A percentile compares a stretch with the other conserved stretches of the same genome.
phyloP scores from a whole-genome alignment of 2,888 invertebrate genomes.

The Gryllus longicercus region DNA sequence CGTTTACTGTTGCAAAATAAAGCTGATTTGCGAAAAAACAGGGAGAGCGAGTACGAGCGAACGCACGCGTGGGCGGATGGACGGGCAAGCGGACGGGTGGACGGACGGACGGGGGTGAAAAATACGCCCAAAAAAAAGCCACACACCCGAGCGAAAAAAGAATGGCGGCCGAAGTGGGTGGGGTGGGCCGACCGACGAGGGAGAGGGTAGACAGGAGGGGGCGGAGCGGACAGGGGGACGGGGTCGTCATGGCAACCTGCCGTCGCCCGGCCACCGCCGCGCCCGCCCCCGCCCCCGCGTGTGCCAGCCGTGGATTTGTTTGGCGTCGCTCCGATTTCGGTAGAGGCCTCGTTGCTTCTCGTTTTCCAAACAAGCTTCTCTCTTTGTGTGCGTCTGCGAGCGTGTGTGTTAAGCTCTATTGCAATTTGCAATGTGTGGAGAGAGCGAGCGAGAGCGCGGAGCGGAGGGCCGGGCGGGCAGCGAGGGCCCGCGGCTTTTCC shows the following conservation, averaged over 20 bases:
- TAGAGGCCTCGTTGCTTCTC: not conserved
- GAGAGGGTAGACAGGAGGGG: not conserved
- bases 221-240: not conserved
- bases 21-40: conserved; percentile 1
- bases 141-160: conserved; percentile 7
- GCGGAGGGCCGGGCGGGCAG: too few relatives aligned
- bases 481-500: too few relatives aligned
- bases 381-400: conserved; percentile 6
- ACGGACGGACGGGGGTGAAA: conserved; percentile 1
- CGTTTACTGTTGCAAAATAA: conserved; percentile 8
- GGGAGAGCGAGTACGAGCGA: not conserved
- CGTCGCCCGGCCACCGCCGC: not conserved
- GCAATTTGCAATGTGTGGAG: conserved; percentile 32
- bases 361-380: conserved; percentile 17
- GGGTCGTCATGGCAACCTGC: conserved; percentile 6
- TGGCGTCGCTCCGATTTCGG: conserved; percentile 17
- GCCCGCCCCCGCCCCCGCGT: not conserved
- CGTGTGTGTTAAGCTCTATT: conserved; percentile 24
- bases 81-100: not conserved
- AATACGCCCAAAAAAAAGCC: conserved; percentile 3
- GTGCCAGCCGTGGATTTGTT: not conserved
- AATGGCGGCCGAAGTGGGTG: not conserved
- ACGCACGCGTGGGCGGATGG: conserved; percentile 5
- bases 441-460: conserved; percentile 12
- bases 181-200: not conserved